Evolutionary conservation across 2,888 invertebrate species (phyloP).

Genomic region (Lochmaea capreae): DNA sequence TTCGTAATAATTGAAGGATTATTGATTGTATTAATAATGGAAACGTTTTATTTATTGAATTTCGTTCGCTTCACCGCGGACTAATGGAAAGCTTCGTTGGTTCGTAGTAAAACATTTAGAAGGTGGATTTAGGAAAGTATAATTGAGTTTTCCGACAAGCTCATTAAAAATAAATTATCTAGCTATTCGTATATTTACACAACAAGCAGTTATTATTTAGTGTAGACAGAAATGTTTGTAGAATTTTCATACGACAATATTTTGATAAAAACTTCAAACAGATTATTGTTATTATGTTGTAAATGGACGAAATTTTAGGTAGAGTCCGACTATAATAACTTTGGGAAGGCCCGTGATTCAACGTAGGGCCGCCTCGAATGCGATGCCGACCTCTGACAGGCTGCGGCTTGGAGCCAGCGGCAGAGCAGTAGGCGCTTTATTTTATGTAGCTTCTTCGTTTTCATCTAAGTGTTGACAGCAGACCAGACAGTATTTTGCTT

Average conservation of each 20-base stretch:
- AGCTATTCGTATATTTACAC: not conserved
- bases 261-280: not conserved
- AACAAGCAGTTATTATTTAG: not conserved
- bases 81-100: conserved; percentile 13
- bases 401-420: no score
- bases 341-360: no score
- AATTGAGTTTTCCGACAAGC: not conserved
- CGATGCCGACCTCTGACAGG: no score
- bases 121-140: not conserved
- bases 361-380: no score
- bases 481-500: no score
- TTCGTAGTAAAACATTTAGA: not conserved
- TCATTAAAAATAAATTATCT: not conserved
- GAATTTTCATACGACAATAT: not conserved
- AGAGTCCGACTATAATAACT: no score
- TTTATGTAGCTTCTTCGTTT: no score
- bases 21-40: conserved; percentile 19
- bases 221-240: not conserved
- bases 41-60: conserved; percentile 10
- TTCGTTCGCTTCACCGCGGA: conserved; percentile 6
- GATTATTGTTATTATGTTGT: no score
- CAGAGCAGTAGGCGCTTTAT: no score
- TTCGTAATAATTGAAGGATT: conserved; percentile 17
- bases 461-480: no score
- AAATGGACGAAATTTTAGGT: no score